Base-by-base conservation (phyloP, 2,888 invertebrate species). In the Chironomus riparius region DNA sequence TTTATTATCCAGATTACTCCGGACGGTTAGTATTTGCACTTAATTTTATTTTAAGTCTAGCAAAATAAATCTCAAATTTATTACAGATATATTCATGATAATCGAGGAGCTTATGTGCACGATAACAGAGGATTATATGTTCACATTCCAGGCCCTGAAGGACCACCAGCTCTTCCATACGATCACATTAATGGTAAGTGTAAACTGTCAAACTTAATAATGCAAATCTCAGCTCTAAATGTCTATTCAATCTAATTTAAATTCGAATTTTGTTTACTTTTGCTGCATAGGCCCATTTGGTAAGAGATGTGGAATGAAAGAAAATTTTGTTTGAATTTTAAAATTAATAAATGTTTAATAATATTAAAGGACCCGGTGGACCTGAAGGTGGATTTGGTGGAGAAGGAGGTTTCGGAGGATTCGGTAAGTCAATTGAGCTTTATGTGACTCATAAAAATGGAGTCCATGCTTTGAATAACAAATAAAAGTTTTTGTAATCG, bases 371-470 rank as follows among this genome's bases (percentile, higher is more conserved):
- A 15, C 56, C 56, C 5, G 15, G 18, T 56, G 56, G 76, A 86
- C 83, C 77, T 86, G 88, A 81, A 85, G 83, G 79, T 85, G 81
- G 77, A 85, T 87, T 78, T 86, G 88, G 81, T 47, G 78, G 78
- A 12, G 68, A 76, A 86, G 86, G 77, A 86, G 77, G 72, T 6
- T 77, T 79, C 13, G 79, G 80, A 87, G 87, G 78, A 87, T 87
- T 79, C 87, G 77, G 77, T 24, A 3, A 24, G 22, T 3, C 2
- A 24, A 24, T 24, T n/a, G n/a, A n/a, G n/a, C n/a, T n/a, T n/a
- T n/a, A n/a, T n/a, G n/a, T n/a, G n/a, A n/a, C n/a, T n/a, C n/a
- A n/a, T n/a, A n/a, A n/a, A n/a, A n/a, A n/a, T n/a, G n/a, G n/a
- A n/a, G n/a, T n/a, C n/a, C n/a, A n/a, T n/a, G n/a, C n/a, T n/a